These are phyloP conservation scores for Melanostigma gelatinosum DNA, from an alignment of 2,113 vertebrate species.

Conservation along the genomic window DNA sequence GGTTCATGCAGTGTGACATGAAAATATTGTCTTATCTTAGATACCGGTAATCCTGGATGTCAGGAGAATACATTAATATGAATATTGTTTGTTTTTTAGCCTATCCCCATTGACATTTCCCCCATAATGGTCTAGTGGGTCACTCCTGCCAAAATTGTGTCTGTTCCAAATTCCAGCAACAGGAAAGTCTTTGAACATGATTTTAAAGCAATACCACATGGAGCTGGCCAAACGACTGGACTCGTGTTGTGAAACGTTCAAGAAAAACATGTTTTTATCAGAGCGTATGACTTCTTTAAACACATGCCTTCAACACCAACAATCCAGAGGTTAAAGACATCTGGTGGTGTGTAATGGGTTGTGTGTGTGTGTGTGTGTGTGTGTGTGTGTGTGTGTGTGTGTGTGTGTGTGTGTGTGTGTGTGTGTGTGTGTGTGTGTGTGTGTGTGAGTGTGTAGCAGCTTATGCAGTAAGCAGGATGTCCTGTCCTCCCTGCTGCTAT, in stretches of 20 bases:
- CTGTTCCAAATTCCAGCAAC: neutral
- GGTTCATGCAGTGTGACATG: neutral
- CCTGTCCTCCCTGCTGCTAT: slow-evolving; percentile 80
- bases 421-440: slow-evolving; percentile 1
- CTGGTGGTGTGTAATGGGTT: slow-evolving; percentile 17
- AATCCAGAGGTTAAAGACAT: slow-evolving; percentile 39
- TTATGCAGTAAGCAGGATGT: slow-evolving; percentile 77
- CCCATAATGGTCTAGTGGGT: neutral
- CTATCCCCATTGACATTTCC: neutral
- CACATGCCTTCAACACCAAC: slow-evolving; percentile 30
- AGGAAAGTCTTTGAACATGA: neutral
- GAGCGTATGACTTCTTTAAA: slow-evolving; percentile 23
- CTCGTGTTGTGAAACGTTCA: slow-evolving; percentile 31
- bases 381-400: slow-evolving; percentile 8
- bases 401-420: neutral
- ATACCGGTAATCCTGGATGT: neutral
- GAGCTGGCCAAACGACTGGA: neutral
- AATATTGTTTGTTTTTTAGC: neutral
- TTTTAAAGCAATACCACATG: neutral
- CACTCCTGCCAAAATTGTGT: neutral
- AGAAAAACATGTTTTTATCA: slow-evolving; percentile 38
- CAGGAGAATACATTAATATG: neutral
- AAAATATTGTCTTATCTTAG: neutral
- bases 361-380: neutral
- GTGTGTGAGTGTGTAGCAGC: slow-evolving; percentile 14